Evolutionary conservation across 23 tunicate species (phyloP), one percentile per base, ranked within the genome.

Genomic region (Ciona savignyi): DNA sequence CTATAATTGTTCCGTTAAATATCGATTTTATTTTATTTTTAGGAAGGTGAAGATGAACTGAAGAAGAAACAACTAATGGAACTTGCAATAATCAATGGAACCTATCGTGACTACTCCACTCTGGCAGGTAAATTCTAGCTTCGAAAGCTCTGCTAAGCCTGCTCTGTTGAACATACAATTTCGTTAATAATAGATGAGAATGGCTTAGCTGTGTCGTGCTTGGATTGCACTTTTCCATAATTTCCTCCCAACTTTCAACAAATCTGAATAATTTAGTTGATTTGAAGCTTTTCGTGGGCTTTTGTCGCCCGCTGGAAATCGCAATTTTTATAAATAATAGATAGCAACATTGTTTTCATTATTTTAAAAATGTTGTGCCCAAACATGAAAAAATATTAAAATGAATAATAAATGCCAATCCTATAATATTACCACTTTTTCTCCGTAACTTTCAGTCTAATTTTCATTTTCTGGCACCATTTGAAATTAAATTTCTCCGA

Each of bases 31-130:
- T 42, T 9, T 42, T 42, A 15, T 67, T 51, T 65, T 30, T 64
- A 83, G 96, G 99, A 95, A 84, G 99, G 99, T 25, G 99, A 95
- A 80, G 99, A 95, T 72, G 99, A 95, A 83, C 80, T 95, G 77
- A 95, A 95, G 70, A 95, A 95, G 93, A 95, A 95, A 66, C 99
- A 95, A 56, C 60, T 95, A 49, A 95, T 95, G 99, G 99, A 95
- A 68, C 87, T 95, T 28, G 99, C 99, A 20, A 95, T 95, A 22
- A 95, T 95, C 56, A 95, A 95, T 56, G 99, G 99, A 77, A 95
- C 99, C 0, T 95, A 95, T 71, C 71, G 99, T 35, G 99, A 95
- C 60, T 88, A 83, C 83, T 87, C 99, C 0, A 34, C 79, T 21
- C 65, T 80, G 22, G 62, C 91, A 49, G 86, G 78, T 82, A 27